phyloP scores from a whole-genome alignment of 2,888 invertebrate genomes.

The Lagria hirta region DNA sequence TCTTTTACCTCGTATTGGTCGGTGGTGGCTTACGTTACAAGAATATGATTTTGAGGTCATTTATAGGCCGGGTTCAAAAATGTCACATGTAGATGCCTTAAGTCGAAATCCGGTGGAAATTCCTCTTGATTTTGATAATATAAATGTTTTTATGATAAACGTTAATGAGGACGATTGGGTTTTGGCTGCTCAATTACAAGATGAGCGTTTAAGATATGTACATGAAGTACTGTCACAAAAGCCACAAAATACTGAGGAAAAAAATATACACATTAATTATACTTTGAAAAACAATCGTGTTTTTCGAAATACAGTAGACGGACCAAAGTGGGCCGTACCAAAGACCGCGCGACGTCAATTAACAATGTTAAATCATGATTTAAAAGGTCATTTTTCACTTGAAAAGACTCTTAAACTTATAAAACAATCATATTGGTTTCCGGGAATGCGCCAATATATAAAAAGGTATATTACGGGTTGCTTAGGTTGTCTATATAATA shows the following conservation, averaged over 20 bases:
- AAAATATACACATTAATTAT: slow-evolving; percentile 23
- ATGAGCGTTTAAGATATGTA: slow-evolving; percentile 16
- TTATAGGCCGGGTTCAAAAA: slow-evolving; percentile 34
- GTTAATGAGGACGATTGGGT: slow-evolving; percentile 28
- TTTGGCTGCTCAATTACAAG: slow-evolving; percentile 22
- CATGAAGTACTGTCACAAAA: slow-evolving; percentile 16
- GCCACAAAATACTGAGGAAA: slow-evolving; percentile 21
- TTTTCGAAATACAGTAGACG: slow-evolving; percentile 15
- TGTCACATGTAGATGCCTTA: slow-evolving; percentile 31
- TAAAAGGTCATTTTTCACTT: slow-evolving; percentile 35
- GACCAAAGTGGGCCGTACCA: slow-evolving; percentile 42
- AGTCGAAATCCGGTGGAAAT: not conserved
- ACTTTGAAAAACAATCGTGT: slow-evolving; percentile 14
- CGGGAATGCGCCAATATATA: slow-evolving; percentile 43
- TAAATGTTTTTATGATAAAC: not conserved
- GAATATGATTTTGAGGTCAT: slow-evolving; percentile 38
- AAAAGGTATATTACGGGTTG: slow-evolving; percentile 47
- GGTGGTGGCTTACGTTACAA: slow-evolving; percentile 39
- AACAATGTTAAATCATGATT: slow-evolving; percentile 35
- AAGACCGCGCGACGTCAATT: slow-evolving; percentile 27
- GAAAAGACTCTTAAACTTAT: slow-evolving; percentile 30
- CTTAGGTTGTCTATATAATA: slow-evolving; percentile 46
- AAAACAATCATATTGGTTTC: slow-evolving; percentile 44
- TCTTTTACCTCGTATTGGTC: slow-evolving; percentile 20
- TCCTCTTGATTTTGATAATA: not conserved